Evolutionary conservation across 2,113 vertebrate species (phyloP), one percentile per base, ranked within the genome.

Genomic region (Otolemur garnettii): DNA sequence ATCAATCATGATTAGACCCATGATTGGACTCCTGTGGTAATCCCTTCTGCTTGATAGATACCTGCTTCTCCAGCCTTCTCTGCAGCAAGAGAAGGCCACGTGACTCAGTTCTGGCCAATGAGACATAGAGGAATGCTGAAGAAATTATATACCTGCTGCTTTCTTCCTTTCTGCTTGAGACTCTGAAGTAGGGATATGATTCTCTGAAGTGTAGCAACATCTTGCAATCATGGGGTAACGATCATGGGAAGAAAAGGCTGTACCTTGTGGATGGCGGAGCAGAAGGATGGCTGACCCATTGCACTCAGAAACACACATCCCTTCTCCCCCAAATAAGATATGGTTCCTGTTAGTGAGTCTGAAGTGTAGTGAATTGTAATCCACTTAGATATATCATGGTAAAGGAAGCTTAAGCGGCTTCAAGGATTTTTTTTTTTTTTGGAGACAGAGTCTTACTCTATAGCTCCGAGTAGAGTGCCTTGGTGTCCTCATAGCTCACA

Each of bases 331-430:
- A 81, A 78, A 38, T 42, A 59, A 38, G n/a, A n/a, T 24, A 15
- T 30, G 7, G 0, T 57, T 69, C 21, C 64, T 22, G 15, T 9
- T 24, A 60, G 55, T 71, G n/a, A 82, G 30, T 3, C 0, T 4
- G 21, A 21, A 66, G 59, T 74, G 21, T 2, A 64, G 64, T 13
- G 10, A 28, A 64, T 17, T 66, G 3, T 0, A 38, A 4, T n/a
- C 8, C 4, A 68, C 3, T 66, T 53, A 22, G 0, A 0, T 24
- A 3, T 22, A 26, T 22, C 11, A 24, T 19, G 35, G 12, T 7
- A 50, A 11, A 59, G 64, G 72, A 62, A 79, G n/a, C 4, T 7
- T 28, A 38, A 7, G 3, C 24, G 68, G 5, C 33, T 28, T 30
- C 4, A 14, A 42, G 28, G 7, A 28, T 50, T 50, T 50, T 50